phyloP scores from a whole-genome alignment of 2,797 vertebrate species.

The Enteromius radiatus region DNA sequence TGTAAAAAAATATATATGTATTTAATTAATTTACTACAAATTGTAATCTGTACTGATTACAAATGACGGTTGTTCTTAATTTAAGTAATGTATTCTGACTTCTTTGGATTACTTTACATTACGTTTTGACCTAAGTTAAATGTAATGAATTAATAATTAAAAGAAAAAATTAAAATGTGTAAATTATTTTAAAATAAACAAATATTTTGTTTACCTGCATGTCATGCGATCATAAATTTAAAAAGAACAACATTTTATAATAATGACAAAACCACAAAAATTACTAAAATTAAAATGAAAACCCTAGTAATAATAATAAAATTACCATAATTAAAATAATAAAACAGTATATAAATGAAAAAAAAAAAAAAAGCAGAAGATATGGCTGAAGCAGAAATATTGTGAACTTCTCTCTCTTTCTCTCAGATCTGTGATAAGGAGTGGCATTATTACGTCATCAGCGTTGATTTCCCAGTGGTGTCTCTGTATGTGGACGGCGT shows the following conservation, averaged over 20 bases:
- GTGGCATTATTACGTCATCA: slow-evolving; percentile 98
- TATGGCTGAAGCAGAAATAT: background rate
- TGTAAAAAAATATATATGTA: background rate
- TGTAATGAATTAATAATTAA: background rate
- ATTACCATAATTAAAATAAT: background rate
- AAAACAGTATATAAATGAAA: background rate
- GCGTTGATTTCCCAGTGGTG: slow-evolving; percentile 92
- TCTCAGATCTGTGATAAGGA: slow-evolving; percentile 97
- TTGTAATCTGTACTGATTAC: background rate
- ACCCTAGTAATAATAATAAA: background rate
- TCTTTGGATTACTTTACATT: background rate
- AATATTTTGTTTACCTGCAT: background rate
- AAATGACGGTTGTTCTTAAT: background rate
- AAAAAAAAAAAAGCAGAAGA: background rate
- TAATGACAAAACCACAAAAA: background rate
- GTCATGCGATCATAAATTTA: background rate
- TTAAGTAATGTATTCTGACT: background rate
- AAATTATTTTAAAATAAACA: background rate
- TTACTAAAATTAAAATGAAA: background rate
- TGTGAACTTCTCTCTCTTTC: slow-evolving; percentile 52
- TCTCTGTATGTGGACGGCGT: slow-evolving; percentile 94
- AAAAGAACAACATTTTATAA: background rate
- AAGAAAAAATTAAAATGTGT: background rate
- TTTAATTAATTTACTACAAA: background rate
- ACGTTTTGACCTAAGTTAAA: background rate